Conservation (phyloP, 2,113 vertebrate species). For the Chrysochloris asiatica region DNA sequence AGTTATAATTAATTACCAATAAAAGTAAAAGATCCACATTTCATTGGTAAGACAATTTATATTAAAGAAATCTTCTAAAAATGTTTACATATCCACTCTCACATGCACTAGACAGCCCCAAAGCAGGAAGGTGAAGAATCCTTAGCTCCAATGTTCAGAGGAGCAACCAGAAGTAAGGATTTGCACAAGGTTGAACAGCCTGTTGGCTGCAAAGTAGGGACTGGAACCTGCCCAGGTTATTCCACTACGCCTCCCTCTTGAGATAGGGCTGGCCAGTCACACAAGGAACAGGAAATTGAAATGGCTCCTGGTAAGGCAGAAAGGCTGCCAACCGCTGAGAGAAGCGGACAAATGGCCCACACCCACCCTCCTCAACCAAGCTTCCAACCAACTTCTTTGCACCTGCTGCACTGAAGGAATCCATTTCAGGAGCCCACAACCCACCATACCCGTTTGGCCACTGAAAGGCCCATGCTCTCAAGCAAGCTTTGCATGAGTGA, state of each 20-base stretch:
- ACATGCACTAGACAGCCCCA: fast-evolving
- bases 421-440: background rate
- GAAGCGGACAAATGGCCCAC: slow-evolving; percentile 48
- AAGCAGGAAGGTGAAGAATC: background rate
- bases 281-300: slow-evolving; percentile 69
- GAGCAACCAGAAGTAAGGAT: background rate
- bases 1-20: fast-evolving
- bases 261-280: slow-evolving; percentile 37
- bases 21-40: background rate
- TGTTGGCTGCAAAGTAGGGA: background rate
- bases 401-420: background rate
- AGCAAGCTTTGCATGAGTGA: background rate
- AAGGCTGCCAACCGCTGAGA: slow-evolving; percentile 49
- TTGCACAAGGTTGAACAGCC: slow-evolving; percentile 30
- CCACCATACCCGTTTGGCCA: background rate
- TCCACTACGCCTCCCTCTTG: slow-evolving; percentile 48
- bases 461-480: background rate
- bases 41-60: background rate
- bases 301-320: slow-evolving; percentile 58
- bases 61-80: background rate
- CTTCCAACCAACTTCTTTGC: slow-evolving; percentile 20
- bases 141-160: background rate
- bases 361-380: background rate
- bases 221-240: slow-evolving; percentile 38
- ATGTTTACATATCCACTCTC: background rate